Base-by-base conservation (phyloP, 2,113 vertebrate genomes). In the Cisticola juncidis region DNA sequence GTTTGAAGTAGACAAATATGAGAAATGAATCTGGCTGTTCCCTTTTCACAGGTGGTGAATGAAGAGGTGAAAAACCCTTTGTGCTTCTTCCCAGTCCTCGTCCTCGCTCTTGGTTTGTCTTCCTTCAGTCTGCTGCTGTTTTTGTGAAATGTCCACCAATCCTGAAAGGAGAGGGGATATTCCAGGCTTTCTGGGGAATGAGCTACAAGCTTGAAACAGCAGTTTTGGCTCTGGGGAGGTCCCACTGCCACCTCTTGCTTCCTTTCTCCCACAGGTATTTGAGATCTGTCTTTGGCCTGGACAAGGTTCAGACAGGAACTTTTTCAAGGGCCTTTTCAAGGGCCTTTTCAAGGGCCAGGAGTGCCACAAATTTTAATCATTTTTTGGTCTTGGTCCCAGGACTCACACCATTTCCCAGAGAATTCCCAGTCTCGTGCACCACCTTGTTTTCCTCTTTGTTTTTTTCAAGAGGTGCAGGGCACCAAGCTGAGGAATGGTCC, bases 361-460 rank as follows among this genome's bases (percentile, higher is more conserved):
- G 11, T 19, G 25, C 11, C 38, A 24, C 7, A 45, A 38, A 20
- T 74, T 47, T 21, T 21, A 23, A 22, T 6, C 0, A 2, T 2
- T 22, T 21, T 53, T 29, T 14, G 58, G 11, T 4, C 9, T 78
- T 62, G 16, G 8, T 47, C 12, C 22, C 45, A 58, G n/a, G 35
- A 28, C 11, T 64, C 33, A 14, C 31, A 50, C 5, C 0, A 2
- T 29, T 73, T 60, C 54, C 48, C 44, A 77, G 76, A 20, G 45
- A 71, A 51, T 40, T 80, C 36, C 36, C 53, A 72, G 9, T 21
- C 40, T 58, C 9, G 2, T 6, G 9, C 45, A 58, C 12, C 16
- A 23, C 1, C 6, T 64, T 29, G 1, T 40, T 64, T 29, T 20
- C 12, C 61, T 40, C 48, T 33, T 31, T 35, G 14, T 44, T 45